Evolutionary conservation across 2,797 vertebrate species (phyloP).

Genomic region (Intellagama lesueurii): DNA sequence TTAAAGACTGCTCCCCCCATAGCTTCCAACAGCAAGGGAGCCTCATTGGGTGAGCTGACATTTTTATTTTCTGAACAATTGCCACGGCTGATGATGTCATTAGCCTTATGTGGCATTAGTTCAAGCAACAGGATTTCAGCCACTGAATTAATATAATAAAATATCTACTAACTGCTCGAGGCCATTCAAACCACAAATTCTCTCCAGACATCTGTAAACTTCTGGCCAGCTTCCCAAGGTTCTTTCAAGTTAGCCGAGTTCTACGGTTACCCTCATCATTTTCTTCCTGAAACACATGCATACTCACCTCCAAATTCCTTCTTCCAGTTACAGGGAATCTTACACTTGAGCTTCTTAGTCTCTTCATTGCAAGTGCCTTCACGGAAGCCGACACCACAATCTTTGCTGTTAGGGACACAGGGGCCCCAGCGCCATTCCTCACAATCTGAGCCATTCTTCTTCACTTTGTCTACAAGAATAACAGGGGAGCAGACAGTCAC

Average conservation of each 20-base stretch:
- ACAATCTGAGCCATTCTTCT: conserved; percentile 82
- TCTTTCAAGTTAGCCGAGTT: background rate
- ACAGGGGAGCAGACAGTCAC: background rate
- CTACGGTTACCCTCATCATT: background rate
- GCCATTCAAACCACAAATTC: fast-evolving
- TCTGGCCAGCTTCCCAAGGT: background rate
- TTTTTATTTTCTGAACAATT: no score
- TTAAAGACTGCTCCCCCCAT: no score
- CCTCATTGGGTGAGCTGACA: no score
- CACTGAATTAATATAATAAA: no score
- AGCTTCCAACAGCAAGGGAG: no score
- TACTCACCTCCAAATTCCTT: conserved; percentile 92
- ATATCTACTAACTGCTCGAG: background rate
- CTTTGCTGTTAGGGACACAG: conserved; percentile 87
- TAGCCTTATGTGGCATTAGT: no score
- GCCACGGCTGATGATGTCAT: no score
- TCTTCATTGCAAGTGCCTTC: conserved; percentile 87
- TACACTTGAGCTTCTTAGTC: conserved; percentile 88
- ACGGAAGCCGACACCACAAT: conserved; percentile 90
- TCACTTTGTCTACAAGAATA: conserved; percentile 80
- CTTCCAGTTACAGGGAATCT: conserved; percentile 98
- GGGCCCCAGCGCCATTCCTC: conserved; percentile 87
- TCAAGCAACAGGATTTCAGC: no score
- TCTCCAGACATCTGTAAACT: background rate
- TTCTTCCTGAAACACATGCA: background rate